phyloP scores from a whole-genome alignment of 2,888 invertebrate species.

The Pandemis corylana region DNA sequence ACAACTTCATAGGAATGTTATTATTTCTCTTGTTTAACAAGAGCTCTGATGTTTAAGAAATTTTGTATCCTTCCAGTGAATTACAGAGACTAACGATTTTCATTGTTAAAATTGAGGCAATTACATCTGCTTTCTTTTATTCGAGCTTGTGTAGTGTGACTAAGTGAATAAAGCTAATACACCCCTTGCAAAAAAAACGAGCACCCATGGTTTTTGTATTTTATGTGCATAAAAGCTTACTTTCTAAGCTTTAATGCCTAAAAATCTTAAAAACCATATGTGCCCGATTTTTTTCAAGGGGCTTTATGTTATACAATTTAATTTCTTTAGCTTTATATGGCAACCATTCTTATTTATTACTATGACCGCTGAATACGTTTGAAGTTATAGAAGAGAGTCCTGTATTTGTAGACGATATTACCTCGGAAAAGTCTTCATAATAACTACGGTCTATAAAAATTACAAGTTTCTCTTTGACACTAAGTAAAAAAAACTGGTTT shows the following conservation, averaged over 20 bases:
- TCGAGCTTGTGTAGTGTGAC: conserved; percentile 19
- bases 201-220: no score
- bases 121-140: not conserved
- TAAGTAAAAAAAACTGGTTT: not conserved
- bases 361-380: conserved; percentile 34
- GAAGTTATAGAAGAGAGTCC: conserved; percentile 42
- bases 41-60: conserved; percentile 51
- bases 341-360: not conserved
- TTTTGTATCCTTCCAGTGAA: conserved; percentile 44
- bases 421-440: not conserved
- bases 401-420: not conserved
- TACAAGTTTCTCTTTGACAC: not conserved
- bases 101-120: conserved; percentile 16
- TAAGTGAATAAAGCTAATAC: conserved; percentile 16
- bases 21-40: conserved; percentile 66
- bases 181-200: not conserved
- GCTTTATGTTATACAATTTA: not conserved
- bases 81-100: not conserved
- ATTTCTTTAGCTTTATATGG: conserved; percentile 1
- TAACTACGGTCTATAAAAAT: not conserved
- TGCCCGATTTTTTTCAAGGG: no score
- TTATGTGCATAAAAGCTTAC: no score
- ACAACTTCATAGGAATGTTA: conserved; percentile 51
- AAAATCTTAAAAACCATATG: no score
- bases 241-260: no score